These are phyloP conservation scores for Pollenia griseotomentosa DNA, from an alignment of 2,888 invertebrate genomes.

Conservation along the genomic window DNA sequence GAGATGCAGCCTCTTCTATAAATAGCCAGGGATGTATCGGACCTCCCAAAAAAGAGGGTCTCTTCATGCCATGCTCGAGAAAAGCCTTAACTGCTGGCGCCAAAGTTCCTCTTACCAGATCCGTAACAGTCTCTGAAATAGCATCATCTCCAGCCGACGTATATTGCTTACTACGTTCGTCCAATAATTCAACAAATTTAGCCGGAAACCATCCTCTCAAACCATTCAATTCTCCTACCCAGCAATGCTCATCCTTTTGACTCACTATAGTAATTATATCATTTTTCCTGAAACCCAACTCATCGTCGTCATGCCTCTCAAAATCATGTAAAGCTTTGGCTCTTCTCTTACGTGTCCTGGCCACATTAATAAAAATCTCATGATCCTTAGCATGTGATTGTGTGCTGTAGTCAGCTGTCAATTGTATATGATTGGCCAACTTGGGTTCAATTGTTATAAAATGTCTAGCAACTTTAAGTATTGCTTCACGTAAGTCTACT, in stretches of 20 bases:
- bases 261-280: slow-evolving; percentile 99
- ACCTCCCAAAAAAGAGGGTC: slow-evolving; percentile 94
- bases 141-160: slow-evolving; percentile 98
- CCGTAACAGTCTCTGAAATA: slow-evolving; percentile 97
- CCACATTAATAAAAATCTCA: slow-evolving; percentile 97
- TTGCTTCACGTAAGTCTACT: slow-evolving; percentile 98
- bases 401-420: slow-evolving; percentile 97
- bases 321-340: slow-evolving; percentile 99
- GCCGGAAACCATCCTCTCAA: slow-evolving; percentile 98
- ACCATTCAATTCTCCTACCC: slow-evolving; percentile 99
- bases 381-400: slow-evolving; percentile 97
- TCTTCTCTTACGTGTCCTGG: slow-evolving; percentile 92
- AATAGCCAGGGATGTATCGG: slow-evolving; percentile 99
- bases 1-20: slow-evolving; percentile 97
- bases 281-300: slow-evolving; percentile 98
- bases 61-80: slow-evolving; percentile 96
- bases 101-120: slow-evolving; percentile 96
- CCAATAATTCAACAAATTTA: slow-evolving; percentile 97
- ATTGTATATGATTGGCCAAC: slow-evolving; percentile 90
- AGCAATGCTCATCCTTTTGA: slow-evolving; percentile 99
- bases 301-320: slow-evolving; percentile 98
- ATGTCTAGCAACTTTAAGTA: slow-evolving; percentile 96
- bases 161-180: slow-evolving; percentile 96
- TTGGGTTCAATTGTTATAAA: slow-evolving; percentile 97
- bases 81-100: slow-evolving; percentile 97